phyloP scores from a whole-genome alignment of 2,888 invertebrate species.

The Amphipoea oculea region DNA sequence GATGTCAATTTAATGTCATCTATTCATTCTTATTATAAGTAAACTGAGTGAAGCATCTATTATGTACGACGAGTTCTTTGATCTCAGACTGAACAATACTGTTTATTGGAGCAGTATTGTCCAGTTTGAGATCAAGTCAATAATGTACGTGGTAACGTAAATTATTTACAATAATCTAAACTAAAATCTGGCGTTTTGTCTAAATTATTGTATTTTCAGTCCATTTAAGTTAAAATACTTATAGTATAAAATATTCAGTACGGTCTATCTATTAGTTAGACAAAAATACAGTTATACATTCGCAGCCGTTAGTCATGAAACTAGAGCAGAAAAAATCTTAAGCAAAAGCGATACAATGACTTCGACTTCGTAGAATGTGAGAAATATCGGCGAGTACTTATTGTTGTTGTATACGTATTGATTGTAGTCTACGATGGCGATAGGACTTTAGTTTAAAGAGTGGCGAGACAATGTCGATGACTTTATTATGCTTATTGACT shows the following conservation, averaged over 20 bases:
- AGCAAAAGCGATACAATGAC: background rate
- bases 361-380: slow-evolving; percentile 7
- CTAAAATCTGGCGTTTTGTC: background rate
- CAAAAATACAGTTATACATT: background rate
- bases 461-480: background rate
- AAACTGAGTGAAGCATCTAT: slow-evolving; percentile 4
- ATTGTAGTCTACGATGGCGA: background rate
- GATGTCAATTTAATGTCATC: slow-evolving; percentile 16
- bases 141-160: background rate
- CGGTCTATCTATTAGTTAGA: background rate
- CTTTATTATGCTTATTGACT: background rate
- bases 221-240: background rate
- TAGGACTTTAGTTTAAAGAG: background rate
- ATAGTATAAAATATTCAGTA: background rate
- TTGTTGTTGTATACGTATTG: background rate
- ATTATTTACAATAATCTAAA: slow-evolving; percentile 1
- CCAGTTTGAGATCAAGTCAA: background rate
- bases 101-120: background rate
- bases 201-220: background rate
- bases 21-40: background rate
- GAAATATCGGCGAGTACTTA: background rate
- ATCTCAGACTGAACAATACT: background rate
- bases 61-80: slow-evolving; percentile 20
- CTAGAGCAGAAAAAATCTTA: slow-evolving; percentile 2
- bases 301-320: background rate